These are phyloP conservation scores for Notarius quadriscutis DNA, from an alignment of 2,113 vertebrate genomes.

Conservation along the genomic window DNA sequence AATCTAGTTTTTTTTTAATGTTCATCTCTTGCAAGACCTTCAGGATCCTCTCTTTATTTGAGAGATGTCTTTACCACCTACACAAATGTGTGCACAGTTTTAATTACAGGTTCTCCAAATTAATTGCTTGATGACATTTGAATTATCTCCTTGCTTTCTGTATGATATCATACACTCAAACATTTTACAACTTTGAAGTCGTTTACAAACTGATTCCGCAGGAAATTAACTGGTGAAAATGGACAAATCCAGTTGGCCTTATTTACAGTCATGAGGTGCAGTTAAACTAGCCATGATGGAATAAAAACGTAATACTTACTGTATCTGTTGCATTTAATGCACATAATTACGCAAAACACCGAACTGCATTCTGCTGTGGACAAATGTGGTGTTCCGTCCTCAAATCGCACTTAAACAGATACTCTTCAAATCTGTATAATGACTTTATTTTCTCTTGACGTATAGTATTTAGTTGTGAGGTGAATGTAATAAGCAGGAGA, in stretches of 20 bases:
- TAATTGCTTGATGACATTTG: constrained; percentile 11
- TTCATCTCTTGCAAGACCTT: constrained; percentile 16
- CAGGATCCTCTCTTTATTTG: neutral
- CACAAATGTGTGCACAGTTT: neutral
- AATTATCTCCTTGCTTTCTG: neutral
- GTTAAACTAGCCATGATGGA: neutral
- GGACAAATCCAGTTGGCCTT: neutral
- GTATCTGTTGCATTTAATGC: neutral
- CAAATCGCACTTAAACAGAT: neutral
- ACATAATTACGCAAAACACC: neutral
- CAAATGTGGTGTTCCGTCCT: neutral
- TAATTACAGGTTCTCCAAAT: constrained; percentile 9
- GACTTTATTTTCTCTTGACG: neutral
- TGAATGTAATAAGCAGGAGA: neutral
- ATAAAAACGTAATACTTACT: neutral
- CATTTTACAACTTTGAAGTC: too few relatives aligned
- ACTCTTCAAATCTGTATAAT: neutral
- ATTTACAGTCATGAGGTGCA: neutral
- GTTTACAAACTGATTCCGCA: neutral
- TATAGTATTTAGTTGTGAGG: neutral
- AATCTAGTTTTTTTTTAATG: neutral
- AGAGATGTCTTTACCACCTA: neutral
- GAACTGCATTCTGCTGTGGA: neutral
- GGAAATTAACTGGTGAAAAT: neutral
- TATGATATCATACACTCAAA: neutral